Evolutionary conservation across 2,113 vertebrate species (phyloP), one percentile per base, ranked within the genome.

Genomic region (Gila orcuttii): DNA sequence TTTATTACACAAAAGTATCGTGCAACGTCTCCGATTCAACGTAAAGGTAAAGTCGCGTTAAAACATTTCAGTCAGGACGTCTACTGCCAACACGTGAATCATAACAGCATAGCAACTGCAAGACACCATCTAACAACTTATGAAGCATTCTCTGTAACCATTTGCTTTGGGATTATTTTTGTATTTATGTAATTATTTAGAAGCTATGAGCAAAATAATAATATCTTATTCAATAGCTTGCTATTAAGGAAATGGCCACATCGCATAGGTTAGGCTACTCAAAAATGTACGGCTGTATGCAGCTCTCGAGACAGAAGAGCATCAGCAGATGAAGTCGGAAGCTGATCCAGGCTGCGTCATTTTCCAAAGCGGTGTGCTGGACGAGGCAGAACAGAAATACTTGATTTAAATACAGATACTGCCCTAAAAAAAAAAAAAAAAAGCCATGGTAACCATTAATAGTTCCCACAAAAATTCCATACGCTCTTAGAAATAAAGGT

Each of bases 281-380:
- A 47, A 31, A 28, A 42, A 50, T 47, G 55, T 17, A 55, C 74
- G 74, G 47, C 47, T 81, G 21, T 33, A 8, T 69, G 42, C 45
- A 69, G 80, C 45, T 47, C 4, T 28, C 39, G 31, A 71, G 50
- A 12, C 66, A 39, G 66, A 73, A 55, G 62, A 73, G 82, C 64
- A 33, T 64, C 79, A n/a, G 79, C 9, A 60, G 78, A 71, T 74
- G 39, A 80, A 64, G 68, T 59, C 39, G 42, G 55, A 25, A 55
- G 57, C 33, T 73, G 74, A 31, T 82, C 75, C 52, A 50, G 21
- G 75, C 68, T 81, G 75, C 80, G 45, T 83, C 80, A 79, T 62
- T 82, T 50, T 86, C 55, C 64, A 15, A 33, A 78, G 21, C 68
- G 42, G 75, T 47, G 39, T 19, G 45, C n/a, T 79, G 42, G 50